Base-by-base conservation (phyloP, 2,797 vertebrate species). In the Pogonophryne albipinna region DNA sequence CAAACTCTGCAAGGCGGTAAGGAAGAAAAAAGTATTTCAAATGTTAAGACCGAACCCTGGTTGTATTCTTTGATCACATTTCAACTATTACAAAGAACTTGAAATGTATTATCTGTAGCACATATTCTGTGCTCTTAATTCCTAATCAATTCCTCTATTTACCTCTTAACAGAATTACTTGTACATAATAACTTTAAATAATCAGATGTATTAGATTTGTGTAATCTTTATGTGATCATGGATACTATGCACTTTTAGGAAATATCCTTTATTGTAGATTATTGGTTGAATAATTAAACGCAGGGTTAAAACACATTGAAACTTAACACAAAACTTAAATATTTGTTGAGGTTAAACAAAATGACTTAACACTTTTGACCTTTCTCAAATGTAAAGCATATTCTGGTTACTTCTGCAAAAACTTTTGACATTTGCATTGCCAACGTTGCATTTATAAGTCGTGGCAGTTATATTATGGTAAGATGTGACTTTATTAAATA, bases 1-100 rank as follows among this genome's bases (percentile, higher is more conserved):
- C 80, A 80, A 84, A 94, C 93, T 71, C 91, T 95, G 76, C 95
- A 96, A 89, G 90, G 92, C 88, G 95, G 95, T 96, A 92, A 94
- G 94, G 78, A 68, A 80, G 34, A 53, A 23, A 31, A 47, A 0
- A 3, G 23, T 12, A 52, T 34, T n/a, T n/a, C 41, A 56, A 44
- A 23, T 16, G 12, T 27, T 9, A 13, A 46, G 11, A 57, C 47
- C 12, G 19, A 51, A 15, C 34, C 3, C 12, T 20, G 42, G 10
- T 34, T 58, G 2, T 41, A n/a, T 4, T 20, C 10, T 34, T 16
- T 15, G 10, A 60, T 56, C 44, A 17, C 17, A 47, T 34, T 16
- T 58, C 0, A 46, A 41, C 2, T 2, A 1, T 27, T 19, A 31
- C 8, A 38, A 38, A 38, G 1, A 31, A 71, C 1, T 34, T 70